Conservation (phyloP, 2,113 vertebrate species). For the Coptodon bakossiorum region DNA sequence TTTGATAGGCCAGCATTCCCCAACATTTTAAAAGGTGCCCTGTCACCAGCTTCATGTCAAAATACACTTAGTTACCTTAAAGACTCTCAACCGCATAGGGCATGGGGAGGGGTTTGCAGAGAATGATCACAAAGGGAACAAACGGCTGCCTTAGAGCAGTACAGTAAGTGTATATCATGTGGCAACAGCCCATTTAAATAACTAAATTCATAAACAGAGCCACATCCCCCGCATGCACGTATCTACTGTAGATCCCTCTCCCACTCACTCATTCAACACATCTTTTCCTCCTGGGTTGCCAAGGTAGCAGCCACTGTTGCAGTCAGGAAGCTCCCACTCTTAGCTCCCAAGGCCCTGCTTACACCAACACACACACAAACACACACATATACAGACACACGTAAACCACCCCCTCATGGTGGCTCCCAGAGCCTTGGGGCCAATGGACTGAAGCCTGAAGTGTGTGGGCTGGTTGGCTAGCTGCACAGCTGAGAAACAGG, state of each 20-base stretch:
- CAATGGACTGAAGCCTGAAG: constrained; percentile 61
- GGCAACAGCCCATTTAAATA: constrained; percentile 46
- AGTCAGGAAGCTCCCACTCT: constrained; percentile 72
- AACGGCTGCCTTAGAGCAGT: constrained; percentile 8
- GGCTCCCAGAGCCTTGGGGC: constrained; percentile 63
- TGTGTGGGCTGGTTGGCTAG: constrained; percentile 62
- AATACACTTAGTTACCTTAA: constrained; percentile 20
- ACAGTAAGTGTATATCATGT: constrained; percentile 31
- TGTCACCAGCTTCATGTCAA: constrained; percentile 43
- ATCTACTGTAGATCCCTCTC: constrained; percentile 62
- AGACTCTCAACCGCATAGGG: neutral
- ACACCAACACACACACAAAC: constrained; percentile 37
- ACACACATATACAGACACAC: constrained; percentile 19
- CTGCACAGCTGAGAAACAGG: constrained; percentile 20
- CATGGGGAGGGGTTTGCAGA: neutral
- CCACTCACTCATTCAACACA: constrained; percentile 70
- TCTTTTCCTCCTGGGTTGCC: constrained; percentile 67
- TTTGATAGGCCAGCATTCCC: constrained; percentile 15
- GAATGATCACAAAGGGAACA: constrained; percentile 2
- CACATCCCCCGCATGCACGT: constrained; percentile 51
- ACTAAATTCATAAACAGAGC: constrained; percentile 66
- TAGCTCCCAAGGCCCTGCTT: constrained; percentile 66
- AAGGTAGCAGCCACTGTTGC: constrained; percentile 72
- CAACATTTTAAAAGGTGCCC: constrained; percentile 34
- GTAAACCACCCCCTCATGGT: constrained; percentile 48